These are phyloP conservation scores for Eupelmus urozonus DNA, from an alignment of 2,888 invertebrate genomes.

Conservation along the genomic window DNA sequence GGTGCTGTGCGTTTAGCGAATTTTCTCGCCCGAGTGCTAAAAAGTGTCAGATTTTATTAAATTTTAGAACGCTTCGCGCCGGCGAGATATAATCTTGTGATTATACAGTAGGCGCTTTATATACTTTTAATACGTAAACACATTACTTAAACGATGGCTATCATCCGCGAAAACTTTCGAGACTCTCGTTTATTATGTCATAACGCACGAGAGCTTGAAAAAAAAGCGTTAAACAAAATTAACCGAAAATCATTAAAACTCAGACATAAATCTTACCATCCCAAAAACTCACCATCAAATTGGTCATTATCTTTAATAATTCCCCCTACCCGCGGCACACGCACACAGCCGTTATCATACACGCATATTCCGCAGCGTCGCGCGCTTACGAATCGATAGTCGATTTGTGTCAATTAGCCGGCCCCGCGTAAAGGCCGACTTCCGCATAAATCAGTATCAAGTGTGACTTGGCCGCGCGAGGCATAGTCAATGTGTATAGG, in stretches of 20 bases:
- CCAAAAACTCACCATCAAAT: neutral
- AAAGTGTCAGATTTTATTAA: neutral
- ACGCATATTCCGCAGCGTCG: constrained; percentile 18
- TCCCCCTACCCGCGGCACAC: neutral
- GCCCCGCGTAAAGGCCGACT: constrained; percentile 39
- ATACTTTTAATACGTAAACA: neutral
- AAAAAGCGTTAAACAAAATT: too few species aligned
- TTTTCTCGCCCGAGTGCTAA: neutral
- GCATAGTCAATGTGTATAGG: too few species aligned
- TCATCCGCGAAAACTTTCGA: too few species aligned
- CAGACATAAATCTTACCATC: neutral
- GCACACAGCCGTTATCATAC: constrained; percentile 11
- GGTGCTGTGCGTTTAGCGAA: neutral
- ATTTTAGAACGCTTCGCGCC: neutral
- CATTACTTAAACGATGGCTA: too few species aligned
- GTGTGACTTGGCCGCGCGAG: constrained; percentile 53
- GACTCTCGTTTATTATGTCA: too few species aligned
- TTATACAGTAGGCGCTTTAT: too few species aligned
- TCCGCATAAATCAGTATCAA: constrained; percentile 60
- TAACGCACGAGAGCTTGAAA: too few species aligned
- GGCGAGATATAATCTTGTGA: too few species aligned
- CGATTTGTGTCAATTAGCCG: constrained; percentile 58
- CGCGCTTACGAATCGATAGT: constrained; percentile 51
- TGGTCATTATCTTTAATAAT: constrained; percentile 42
- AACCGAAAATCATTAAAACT: neutral